These are phyloP conservation scores for Candoia aspera DNA, from an alignment of 2,113 vertebrate species.

Conservation along the genomic window DNA sequence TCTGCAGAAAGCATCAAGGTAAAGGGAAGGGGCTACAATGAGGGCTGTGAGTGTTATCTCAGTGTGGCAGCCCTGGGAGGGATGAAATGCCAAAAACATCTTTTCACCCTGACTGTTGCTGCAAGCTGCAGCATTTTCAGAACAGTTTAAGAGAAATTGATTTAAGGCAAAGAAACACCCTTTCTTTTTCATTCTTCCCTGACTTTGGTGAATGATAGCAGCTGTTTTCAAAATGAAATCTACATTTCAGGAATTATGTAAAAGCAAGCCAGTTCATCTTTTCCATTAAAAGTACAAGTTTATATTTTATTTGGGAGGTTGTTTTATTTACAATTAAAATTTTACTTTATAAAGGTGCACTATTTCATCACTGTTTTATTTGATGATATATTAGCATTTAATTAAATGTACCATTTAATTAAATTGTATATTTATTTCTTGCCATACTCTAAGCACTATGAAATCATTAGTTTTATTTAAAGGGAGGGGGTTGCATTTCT, in stretches of 20 bases:
- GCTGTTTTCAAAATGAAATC: neutral
- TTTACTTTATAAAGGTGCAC: neutral
- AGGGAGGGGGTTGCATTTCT: no score
- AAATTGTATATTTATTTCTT: no score
- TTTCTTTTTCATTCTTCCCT: neutral
- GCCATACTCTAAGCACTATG: no score
- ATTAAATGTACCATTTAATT: no score
- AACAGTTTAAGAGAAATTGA: neutral
- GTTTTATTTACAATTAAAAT: neutral
- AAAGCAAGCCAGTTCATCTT: neutral
- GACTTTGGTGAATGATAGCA: neutral
- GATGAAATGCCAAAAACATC: neutral
- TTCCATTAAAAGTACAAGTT: neutral
- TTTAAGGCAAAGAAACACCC: neutral
- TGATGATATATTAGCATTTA: neutral
- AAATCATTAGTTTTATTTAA: no score
- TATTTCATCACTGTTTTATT: neutral
- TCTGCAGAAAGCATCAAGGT: neutral
- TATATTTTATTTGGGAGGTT: neutral
- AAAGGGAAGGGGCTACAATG: neutral
- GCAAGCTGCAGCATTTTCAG: neutral
- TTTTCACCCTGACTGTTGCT: neutral
- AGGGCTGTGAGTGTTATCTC: neutral
- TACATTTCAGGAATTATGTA: neutral
- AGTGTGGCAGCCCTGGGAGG: neutral